These are phyloP conservation scores for Grapholita molesta DNA, from an alignment of 1,140 invertebrate species.

Conservation along the genomic window DNA sequence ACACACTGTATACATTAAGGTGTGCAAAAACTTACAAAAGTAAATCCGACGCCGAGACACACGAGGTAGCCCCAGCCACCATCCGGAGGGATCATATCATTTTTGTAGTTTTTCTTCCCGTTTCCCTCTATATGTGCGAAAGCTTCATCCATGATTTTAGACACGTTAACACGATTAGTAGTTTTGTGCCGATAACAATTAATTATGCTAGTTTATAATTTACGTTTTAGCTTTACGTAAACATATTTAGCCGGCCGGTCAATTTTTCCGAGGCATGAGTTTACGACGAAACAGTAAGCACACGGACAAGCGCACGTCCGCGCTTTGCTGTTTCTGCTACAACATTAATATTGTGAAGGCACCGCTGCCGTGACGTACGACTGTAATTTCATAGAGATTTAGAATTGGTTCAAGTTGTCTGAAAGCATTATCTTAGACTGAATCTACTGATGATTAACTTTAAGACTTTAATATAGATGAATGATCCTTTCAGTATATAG, in stretches of 20 bases:
- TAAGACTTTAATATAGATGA: not conserved
- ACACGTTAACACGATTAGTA: not conserved
- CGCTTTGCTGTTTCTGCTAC: slow-evolving; percentile 34
- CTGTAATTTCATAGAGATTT: not conserved
- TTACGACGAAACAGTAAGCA: slow-evolving; percentile 18
- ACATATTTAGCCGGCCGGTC: not conserved
- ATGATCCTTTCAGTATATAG: not conserved
- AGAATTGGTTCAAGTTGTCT: not conserved
- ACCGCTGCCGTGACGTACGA: not conserved
- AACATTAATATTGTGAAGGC: slow-evolving; percentile 22
- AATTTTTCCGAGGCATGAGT: slow-evolving; percentile 18
- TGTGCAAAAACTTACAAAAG: slow-evolving; percentile 57
- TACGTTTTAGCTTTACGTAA: not conserved
- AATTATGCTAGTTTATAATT: not conserved
- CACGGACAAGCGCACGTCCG: slow-evolving; percentile 37
- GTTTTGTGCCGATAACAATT: not conserved
- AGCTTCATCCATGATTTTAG: slow-evolving; percentile 63
- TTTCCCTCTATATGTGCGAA: slow-evolving; percentile 55
- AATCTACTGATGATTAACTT: not conserved
- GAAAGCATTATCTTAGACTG: not conserved
- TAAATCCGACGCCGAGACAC: slow-evolving; percentile 64
- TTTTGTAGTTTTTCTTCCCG: slow-evolving; percentile 33
- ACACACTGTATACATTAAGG: no score
- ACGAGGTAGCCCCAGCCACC: slow-evolving; percentile 68
- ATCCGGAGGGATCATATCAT: slow-evolving; percentile 49